Conservation (phyloP, 2,888 invertebrate genomes). For the Nymphalis c-album region DNA sequence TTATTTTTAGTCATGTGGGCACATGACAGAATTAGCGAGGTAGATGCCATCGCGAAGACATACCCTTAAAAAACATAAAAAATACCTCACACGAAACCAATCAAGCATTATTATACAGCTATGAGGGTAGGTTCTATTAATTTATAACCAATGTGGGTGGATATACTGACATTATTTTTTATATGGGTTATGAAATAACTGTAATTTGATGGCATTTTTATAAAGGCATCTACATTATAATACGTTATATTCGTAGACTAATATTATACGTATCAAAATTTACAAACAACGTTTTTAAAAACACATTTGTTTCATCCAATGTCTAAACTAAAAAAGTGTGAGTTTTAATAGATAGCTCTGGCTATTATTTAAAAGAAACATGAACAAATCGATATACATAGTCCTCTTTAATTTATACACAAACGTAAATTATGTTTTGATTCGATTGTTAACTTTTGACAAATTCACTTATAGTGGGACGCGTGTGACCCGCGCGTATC, state of each 20-base stretch:
- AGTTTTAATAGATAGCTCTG: neutral
- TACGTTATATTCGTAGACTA: neutral
- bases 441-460: conserved; percentile 62
- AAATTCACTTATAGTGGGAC: conserved; percentile 50
- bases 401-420: conserved; percentile 53
- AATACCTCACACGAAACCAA: conserved; percentile 79
- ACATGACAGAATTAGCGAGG: conserved; percentile 67
- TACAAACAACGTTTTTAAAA: neutral
- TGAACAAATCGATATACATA: neutral
- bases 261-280: neutral
- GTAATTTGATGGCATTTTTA: conserved; percentile 68
- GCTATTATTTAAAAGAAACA: neutral
- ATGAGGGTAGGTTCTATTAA: conserved; percentile 80
- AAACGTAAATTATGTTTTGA: conserved; percentile 59
- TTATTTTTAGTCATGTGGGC: conserved; percentile 42
- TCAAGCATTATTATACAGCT: conserved; percentile 73
- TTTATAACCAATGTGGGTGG: conserved; percentile 81
- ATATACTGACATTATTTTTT: conserved; percentile 76
- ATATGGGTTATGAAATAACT: conserved; percentile 63
- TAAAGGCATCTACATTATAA: conserved; percentile 48
- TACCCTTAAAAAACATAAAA: conserved; percentile 71
- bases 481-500: conserved; percentile 55
- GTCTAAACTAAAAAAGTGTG: neutral
- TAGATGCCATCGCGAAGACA: conserved; percentile 59
- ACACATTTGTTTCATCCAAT: too few relatives aligned